Conservation (phyloP, 2,888 invertebrate species). For the Mamestra brassicae region DNA sequence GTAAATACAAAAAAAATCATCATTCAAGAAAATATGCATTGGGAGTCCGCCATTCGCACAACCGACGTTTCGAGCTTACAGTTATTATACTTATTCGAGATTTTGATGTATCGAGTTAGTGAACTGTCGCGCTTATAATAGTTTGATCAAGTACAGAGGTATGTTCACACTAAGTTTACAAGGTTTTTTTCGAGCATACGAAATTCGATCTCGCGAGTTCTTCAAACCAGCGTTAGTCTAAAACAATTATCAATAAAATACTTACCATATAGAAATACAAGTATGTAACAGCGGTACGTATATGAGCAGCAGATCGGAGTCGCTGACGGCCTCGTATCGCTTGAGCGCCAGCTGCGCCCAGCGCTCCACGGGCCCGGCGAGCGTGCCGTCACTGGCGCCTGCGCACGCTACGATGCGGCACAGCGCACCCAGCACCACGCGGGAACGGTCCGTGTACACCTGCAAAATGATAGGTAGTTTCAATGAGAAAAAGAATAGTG, state of each 20-base stretch:
- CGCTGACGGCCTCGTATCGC: constrained; percentile 93
- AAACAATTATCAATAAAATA: constrained; percentile 26
- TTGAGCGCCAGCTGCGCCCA: constrained; percentile 93
- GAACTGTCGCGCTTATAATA: no score
- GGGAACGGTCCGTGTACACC: constrained; percentile 93
- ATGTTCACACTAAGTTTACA: no score
- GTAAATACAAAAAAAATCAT: no score
- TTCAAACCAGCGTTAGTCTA: neutral
- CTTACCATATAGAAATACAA: constrained; percentile 92
- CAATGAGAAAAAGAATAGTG: neutral
- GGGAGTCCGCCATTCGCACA: no score
- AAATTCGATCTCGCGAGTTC: neutral
- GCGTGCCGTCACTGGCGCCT: constrained; percentile 85
- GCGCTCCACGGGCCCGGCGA: constrained; percentile 91
- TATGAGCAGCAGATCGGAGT: constrained; percentile 92
- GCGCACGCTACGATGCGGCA: constrained; percentile 93
- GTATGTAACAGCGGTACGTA: constrained; percentile 93
- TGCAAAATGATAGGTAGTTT: constrained; percentile 66
- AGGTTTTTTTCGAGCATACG: neutral
- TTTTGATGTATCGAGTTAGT: no score
- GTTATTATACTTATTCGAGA: no score
- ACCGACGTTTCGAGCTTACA: no score
- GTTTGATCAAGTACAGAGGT: no score
- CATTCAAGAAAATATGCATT: no score
- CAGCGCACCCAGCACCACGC: constrained; percentile 92